Conservation (phyloP, 2,888 invertebrate genomes). For the Heliconius ethilla region DNA sequence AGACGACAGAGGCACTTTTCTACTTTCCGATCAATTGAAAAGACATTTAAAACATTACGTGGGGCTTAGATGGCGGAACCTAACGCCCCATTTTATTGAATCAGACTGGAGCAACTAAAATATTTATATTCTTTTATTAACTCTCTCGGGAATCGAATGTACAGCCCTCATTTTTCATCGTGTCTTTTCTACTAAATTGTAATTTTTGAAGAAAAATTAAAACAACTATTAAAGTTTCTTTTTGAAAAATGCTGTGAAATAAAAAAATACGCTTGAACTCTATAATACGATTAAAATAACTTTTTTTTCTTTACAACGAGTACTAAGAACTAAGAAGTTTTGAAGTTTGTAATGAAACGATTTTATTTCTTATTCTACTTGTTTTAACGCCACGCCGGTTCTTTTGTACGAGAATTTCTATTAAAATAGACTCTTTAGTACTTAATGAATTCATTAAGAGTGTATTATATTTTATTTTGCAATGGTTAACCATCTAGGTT, state of each 20-base stretch:
- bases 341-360: conserved; percentile 1
- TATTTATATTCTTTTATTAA: neutral
- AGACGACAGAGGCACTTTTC: too few relatives aligned
- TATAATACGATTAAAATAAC: conserved; percentile 3
- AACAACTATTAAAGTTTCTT: too few relatives aligned
- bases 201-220: too few relatives aligned
- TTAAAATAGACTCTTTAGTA: neutral
- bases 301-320: neutral
- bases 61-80: neutral
- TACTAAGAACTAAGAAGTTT: neutral
- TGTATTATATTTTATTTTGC: neutral
- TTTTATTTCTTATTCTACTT: conserved; percentile 11
- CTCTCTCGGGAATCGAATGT: neutral
- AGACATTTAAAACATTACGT: too few relatives aligned
- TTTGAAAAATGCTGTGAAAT: too few relatives aligned
- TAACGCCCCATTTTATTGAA: neutral
- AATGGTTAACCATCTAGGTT: neutral
- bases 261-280: neutral
- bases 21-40: too few relatives aligned
- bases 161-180: rapidly evolving
- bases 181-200: too few relatives aligned
- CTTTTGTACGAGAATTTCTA: conserved; percentile 4
- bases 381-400: conserved; percentile 1
- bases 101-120: too few relatives aligned
- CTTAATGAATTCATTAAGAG: conserved; percentile 6